Conservation (phyloP, 2,113 vertebrate genomes). For the Entomyzon cyanotis region DNA sequence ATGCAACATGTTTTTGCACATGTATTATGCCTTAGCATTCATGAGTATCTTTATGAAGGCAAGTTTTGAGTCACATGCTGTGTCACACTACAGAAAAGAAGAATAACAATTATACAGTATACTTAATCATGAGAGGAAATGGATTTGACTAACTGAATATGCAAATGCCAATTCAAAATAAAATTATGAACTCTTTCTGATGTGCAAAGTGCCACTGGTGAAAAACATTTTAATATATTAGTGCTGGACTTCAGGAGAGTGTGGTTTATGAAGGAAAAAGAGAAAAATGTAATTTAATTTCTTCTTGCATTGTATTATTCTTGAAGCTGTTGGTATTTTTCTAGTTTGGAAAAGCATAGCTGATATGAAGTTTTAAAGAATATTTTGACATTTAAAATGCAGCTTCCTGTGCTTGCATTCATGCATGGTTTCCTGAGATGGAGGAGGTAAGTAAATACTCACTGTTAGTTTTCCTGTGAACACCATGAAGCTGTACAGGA, state of each 20-base stretch:
- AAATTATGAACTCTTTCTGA: conserved; percentile 20
- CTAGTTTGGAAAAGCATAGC: not conserved
- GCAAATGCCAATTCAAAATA: not conserved
- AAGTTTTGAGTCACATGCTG: conserved; percentile 26
- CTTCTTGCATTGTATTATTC: not conserved
- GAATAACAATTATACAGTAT: conserved; percentile 10
- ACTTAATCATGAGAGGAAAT: conserved; percentile 45
- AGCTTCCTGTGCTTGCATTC: not conserved
- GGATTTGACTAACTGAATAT: conserved; percentile 44
- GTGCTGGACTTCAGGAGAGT: not conserved
- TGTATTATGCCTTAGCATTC: not conserved
- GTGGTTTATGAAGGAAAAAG: not conserved
- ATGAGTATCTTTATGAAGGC: not conserved
- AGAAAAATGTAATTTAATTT: conserved; percentile 4
- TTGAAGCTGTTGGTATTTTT: not conserved
- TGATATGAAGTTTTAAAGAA: not conserved
- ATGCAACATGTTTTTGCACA: not conserved
- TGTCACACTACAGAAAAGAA: conserved; percentile 13
- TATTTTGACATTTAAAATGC: conserved; percentile 21
- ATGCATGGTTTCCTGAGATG: not conserved
- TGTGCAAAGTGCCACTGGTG: not conserved
- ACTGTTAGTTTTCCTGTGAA: not conserved
- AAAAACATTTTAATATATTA: not conserved
- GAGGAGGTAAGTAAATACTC: not conserved
- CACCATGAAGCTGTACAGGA: not conserved